Evolutionary conservation across 2,113 vertebrate genomes (phyloP), one percentile per base, ranked within the genome.

Genomic region (Oenanthe melanoleuca): DNA sequence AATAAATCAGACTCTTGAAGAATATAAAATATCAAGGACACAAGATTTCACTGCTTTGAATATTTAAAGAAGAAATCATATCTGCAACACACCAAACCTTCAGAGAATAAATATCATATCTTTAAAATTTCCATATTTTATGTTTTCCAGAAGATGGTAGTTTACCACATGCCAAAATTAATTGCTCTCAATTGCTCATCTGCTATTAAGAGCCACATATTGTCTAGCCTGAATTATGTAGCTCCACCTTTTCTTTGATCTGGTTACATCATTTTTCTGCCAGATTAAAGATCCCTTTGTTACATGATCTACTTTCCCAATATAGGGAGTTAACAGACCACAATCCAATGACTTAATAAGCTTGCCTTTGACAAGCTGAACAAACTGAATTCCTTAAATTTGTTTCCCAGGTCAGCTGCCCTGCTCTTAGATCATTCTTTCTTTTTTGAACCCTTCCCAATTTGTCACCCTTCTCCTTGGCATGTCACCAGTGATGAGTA

Each of bases 271-370:
- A 86, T 78, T 92, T 77, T 13, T 82, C 75, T 71, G 56, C 44
- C 56, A 91, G 92, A 92, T 80, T 92, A 92, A 94, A 80, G 72
- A 86, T 61, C 42, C 26, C 61, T 90, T 88, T 92, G 75, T 86
- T 94, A 95, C 34, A 63, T 31, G 63, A 95, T 91, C 81, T 66
- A 29, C 45, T 80, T 89, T 95, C 63, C 78, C 63, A 85, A 77
- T 37, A 80, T 6, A 77, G 26, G 45, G 63, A 89, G 44, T 80
- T 87, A 89, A 78, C 33, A 89, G 45, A 82, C 70, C 3, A 2
- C 28, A 92, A 65, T 72, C 40, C 50, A 89, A 45, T 12, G 18
- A 75, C 28, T n/a, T 84, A 92, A 74, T 79, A 93, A 72, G 44
- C 22, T 87, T 80, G 63, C 21, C 24, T 74, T 60, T 86, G 61